Percentiles rank a stretch among this genome's conserved stretches.
These are phyloP conservation scores for Drosophila lowei DNA, from an alignment of 1,140 invertebrate species.

Conservation along the genomic window DNA sequence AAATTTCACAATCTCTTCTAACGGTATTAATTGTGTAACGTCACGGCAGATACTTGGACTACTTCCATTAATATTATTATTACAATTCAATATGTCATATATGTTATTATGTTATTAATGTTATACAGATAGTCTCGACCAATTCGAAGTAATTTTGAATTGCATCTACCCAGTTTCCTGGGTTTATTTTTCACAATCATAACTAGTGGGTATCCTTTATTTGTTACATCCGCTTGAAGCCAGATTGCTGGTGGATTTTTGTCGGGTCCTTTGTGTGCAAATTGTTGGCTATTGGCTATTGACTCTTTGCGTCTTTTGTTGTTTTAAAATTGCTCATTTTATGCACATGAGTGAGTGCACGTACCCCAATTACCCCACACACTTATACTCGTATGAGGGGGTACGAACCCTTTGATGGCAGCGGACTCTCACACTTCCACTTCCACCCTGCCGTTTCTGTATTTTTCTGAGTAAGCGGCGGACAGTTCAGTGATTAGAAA, in stretches of 20 bases:
- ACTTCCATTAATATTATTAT: too few relatives aligned
- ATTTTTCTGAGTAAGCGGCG: slow-evolving; percentile 17
- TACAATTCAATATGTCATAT: too few relatives aligned
- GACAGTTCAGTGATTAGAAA: slow-evolving; percentile 67
- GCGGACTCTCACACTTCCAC: slow-evolving; percentile 12
- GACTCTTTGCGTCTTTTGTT: slow-evolving; percentile 57
- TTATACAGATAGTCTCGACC: too few relatives aligned
- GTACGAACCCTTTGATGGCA: slow-evolving; percentile 20
- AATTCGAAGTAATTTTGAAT: too few relatives aligned
- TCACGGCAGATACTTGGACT: too few relatives aligned
- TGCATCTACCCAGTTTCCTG: too few relatives aligned
- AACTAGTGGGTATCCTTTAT: too few relatives aligned
- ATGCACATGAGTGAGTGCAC: slow-evolving; percentile 65
- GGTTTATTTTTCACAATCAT: too few relatives aligned
- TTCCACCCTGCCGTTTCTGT: slow-evolving; percentile 25
- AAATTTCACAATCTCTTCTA: too few relatives aligned
- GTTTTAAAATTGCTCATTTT: slow-evolving; percentile 66
- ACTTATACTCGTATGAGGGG: neutral
- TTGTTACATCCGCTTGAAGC: neutral
- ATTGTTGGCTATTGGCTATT: slow-evolving; percentile 56
- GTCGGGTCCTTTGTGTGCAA: slow-evolving; percentile 3
- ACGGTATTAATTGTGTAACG: too few relatives aligned
- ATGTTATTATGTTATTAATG: too few relatives aligned
- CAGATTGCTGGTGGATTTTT: neutral
- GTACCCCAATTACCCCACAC: slow-evolving; percentile 37